Percentiles rank a stretch among this genome's conserved stretches.
Evolutionary conservation across 2,797 vertebrate genomes (phyloP).

Genomic region (Limosa lapponica): DNA sequence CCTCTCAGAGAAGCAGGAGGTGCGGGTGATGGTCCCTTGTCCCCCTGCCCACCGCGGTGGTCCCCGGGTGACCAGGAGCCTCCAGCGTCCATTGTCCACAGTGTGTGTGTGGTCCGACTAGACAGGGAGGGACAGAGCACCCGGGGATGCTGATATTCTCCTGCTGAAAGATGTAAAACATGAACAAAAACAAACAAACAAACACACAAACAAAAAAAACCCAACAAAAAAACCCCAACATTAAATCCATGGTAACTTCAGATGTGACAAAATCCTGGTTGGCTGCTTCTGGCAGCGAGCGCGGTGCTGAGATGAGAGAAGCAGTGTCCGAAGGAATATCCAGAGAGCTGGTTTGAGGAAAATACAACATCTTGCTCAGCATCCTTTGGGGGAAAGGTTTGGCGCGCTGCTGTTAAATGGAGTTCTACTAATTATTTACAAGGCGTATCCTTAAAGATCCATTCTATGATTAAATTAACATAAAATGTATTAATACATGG

Average conservation of each 20-base stretch:
- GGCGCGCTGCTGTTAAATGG: not conserved
- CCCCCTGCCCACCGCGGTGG: accelerated
- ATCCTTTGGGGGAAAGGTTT: not conserved
- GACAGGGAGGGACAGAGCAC: too few relatives aligned
- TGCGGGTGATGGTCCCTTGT: accelerated
- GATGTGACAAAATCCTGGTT: not conserved
- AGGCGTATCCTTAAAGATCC: not conserved
- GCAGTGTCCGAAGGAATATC: not conserved
- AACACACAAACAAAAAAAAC: not conserved
- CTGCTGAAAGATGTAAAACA: not conserved
- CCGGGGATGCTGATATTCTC: not conserved
- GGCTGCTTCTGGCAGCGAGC: too few relatives aligned
- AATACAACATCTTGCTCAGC: not conserved
- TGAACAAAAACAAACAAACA: not conserved
- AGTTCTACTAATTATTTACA: not conserved
- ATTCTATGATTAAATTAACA: conserved; percentile 14
- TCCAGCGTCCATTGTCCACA: not conserved
- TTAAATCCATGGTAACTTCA: not conserved
- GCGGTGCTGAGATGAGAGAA: accelerated
- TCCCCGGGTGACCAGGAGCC: too few relatives aligned
- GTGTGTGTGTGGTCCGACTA: accelerated
- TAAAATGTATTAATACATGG: not conserved
- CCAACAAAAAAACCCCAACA: too few relatives aligned
- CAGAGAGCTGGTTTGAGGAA: not conserved
- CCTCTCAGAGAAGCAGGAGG: not conserved